phyloP scores from a whole-genome alignment of 2,797 vertebrate species.

The Trachops cirrhosus region DNA sequence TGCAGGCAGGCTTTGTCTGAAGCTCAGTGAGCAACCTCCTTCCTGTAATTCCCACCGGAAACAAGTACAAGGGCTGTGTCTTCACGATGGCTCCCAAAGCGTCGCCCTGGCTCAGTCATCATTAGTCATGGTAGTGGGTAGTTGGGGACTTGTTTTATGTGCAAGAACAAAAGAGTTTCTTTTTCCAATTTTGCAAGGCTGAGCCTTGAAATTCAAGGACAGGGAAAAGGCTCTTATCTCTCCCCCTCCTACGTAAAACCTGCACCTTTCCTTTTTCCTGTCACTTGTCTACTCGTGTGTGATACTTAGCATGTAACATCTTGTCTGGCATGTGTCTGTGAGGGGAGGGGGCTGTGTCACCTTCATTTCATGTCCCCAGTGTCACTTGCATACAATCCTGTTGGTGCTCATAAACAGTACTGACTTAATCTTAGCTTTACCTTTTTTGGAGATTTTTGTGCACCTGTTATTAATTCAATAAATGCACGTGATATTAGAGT shows the following conservation, averaged over 20 bases:
- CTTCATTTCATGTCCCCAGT: neutral
- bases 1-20: neutral
- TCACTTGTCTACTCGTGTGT: neutral
- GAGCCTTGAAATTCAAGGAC: constrained; percentile 45
- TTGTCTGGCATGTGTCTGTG: neutral
- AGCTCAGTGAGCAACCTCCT: neutral
- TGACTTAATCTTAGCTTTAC: neutral
- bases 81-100: neutral
- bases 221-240: neutral
- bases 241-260: neutral
- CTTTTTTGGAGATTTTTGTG: neutral
- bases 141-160: neutral
- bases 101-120: neutral
- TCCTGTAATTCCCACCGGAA: neutral
- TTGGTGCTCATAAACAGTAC: neutral
- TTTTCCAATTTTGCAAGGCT: neutral
- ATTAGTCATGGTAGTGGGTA: neutral
- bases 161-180: neutral
- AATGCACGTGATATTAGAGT: neutral
- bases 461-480: neutral
- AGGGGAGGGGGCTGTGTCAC: neutral
- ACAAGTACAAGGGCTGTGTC: neutral
- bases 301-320: neutral
- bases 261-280: neutral
- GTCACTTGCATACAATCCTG: neutral